Percentiles rank a stretch among this genome's conserved stretches.
Conservation (phyloP, 1,140 invertebrate genomes). For the Drosophila saltans region DNA sequence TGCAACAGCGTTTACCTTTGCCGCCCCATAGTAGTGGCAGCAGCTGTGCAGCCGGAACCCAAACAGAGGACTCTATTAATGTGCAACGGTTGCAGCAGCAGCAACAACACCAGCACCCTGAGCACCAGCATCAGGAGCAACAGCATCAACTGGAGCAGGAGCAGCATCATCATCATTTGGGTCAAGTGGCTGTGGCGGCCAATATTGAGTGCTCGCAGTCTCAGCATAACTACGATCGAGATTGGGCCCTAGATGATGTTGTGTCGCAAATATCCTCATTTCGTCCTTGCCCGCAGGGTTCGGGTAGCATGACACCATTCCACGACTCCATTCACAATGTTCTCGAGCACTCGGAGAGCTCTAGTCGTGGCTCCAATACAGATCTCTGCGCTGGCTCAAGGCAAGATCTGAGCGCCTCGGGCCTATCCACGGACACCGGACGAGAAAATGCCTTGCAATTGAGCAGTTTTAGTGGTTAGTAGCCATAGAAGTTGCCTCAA, state of each 20-base stretch:
- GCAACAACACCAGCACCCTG: constrained; percentile 17
- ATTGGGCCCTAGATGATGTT: constrained; percentile 81
- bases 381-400: constrained; percentile 76
- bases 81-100: constrained; percentile 55
- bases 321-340: constrained; percentile 83
- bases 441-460: constrained; percentile 74
- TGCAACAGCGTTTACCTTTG: constrained; percentile 62
- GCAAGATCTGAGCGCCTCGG: constrained; percentile 79
- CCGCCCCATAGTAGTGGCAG: constrained; percentile 57
- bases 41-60: constrained; percentile 59
- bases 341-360: constrained; percentile 77
- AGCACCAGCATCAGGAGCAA: constrained; percentile 1
- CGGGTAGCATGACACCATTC: constrained; percentile 83
- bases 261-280: constrained; percentile 83
- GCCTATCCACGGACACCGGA: constrained; percentile 77
- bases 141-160: constrained; percentile 31
- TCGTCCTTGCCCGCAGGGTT: constrained; percentile 81
- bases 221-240: constrained; percentile 81
- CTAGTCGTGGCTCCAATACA: constrained; percentile 75
- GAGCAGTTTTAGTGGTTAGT: constrained; percentile 78
- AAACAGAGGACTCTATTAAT: constrained; percentile 60
- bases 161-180: constrained; percentile 51
- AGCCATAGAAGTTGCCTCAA: too few relatives aligned
- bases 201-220: constrained; percentile 86
- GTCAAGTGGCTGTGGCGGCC: constrained; percentile 85